phyloP scores from a whole-genome alignment of 1,140 invertebrate genomes.

The Cydia amplana region DNA sequence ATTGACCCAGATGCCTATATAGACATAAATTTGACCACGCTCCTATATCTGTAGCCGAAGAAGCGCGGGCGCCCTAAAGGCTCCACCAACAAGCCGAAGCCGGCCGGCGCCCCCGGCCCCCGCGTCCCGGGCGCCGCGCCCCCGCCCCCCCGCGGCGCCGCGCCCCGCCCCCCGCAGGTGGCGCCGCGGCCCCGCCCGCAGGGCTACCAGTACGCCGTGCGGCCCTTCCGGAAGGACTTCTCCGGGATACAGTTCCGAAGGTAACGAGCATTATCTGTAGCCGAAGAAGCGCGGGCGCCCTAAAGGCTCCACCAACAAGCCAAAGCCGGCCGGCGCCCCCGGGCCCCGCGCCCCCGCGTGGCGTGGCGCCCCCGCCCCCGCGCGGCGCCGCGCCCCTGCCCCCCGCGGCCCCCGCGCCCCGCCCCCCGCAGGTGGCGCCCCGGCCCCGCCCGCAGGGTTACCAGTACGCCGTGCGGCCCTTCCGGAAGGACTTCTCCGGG shows the following conservation, averaged over 20 bases:
- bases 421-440: no score
- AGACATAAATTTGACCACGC: no score
- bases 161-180: constrained; percentile 34
- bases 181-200: constrained; percentile 48
- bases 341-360: constrained; percentile 39
- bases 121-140: background rate
- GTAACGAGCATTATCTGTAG: constrained; percentile 55
- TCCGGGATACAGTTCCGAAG: constrained; percentile 77
- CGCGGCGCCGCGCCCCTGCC: no score
- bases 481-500: no score
- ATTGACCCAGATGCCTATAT: no score
- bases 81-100: constrained; percentile 77
- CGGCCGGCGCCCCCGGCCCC: constrained; percentile 53
- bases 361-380: no score
- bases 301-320: constrained; percentile 77
- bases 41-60: constrained; percentile 55
- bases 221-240: constrained; percentile 76
- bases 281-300: constrained; percentile 74
- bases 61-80: constrained; percentile 74
- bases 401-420: constrained; percentile 33
- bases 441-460: no score
- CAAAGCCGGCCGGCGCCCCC: constrained; percentile 62
- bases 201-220: constrained; percentile 69
- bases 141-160: constrained; percentile 39
- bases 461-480: no score